Evolutionary conservation across 1,140 invertebrate genomes (phyloP).

Genomic region (Olivierus martensii): DNA sequence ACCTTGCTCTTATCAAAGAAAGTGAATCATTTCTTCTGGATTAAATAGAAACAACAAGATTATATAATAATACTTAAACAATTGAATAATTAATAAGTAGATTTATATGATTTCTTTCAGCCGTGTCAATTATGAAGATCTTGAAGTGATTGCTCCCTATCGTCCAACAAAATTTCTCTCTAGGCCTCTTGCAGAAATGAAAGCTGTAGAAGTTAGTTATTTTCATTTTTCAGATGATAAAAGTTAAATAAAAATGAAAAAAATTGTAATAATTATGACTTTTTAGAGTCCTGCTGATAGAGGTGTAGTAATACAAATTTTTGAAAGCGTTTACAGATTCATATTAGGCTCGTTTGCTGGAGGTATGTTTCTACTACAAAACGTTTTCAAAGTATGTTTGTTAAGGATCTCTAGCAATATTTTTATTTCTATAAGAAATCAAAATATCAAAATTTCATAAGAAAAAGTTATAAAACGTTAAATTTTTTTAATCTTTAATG

Average conservation of each 20-base stretch:
- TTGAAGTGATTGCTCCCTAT: slow-evolving; percentile 87
- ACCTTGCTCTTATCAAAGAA: too few species aligned
- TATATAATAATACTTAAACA: too few species aligned
- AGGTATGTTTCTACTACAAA: slow-evolving; percentile 43
- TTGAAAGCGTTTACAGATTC: slow-evolving; percentile 88
- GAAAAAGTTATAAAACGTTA: too few species aligned
- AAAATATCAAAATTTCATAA: too few species aligned
- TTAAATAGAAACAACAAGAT: too few species aligned
- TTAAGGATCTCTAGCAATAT: too few species aligned
- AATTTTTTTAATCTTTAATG: too few species aligned
- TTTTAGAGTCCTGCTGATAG: slow-evolving; percentile 71
- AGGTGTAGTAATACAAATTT: slow-evolving; percentile 65
- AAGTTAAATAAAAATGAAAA: neutral
- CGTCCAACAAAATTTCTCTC: slow-evolving; percentile 89
- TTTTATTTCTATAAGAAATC: too few species aligned
- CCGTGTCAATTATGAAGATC: slow-evolving; percentile 79
- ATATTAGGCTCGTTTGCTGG: slow-evolving; percentile 86
- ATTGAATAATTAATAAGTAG: too few species aligned
- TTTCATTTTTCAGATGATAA: neutral
- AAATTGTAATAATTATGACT: neutral
- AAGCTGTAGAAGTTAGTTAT: slow-evolving; percentile 60
- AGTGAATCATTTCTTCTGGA: too few species aligned
- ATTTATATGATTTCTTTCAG: too few species aligned
- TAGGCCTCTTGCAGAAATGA: slow-evolving; percentile 72
- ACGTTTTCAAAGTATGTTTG: too few species aligned